Evolutionary conservation across 2,888 invertebrate species (phyloP), one percentile per base, ranked within the genome.

Genomic region (Cheiracanthium punctorium): DNA sequence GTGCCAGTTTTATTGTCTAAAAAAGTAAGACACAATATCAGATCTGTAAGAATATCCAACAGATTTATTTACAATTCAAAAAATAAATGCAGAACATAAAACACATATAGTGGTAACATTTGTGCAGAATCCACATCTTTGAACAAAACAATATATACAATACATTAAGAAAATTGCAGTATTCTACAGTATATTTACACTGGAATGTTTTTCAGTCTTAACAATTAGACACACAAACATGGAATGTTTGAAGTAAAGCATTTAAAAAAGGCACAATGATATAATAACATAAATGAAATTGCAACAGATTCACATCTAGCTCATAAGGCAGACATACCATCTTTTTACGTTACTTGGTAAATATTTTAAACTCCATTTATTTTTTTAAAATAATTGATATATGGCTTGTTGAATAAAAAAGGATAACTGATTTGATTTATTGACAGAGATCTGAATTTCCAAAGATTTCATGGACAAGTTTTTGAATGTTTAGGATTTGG

Each of bases 51-150:
- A 71, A 75, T 67, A 74, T 69, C 32, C 72, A 84, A 84, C 84
- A 79, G 79, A 67, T 84, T 84, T 84, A 84, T 84, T 84, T 84
- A 84, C 84, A 84, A 4, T 28, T 79, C 72, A 65, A 82, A 84
- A 84, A 79, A 84, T 74, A 79, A 79, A 84, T 69, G 73, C 72
- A 72, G 43, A 65, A 80, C 70, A 82, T 32, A 82, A 82, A 76
- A 70, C 30, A 72, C 76, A 73, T 24, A 72, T 70, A 73, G 33
- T n/a, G 67, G 37, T 73, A 69, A 69, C 29, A 74, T 79, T 73
- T 74, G 77, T 65, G 72, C 58, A 41, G 41, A 71, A 79, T 64
- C 73, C 43, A 58, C 48, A 70, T 69, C n/a, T 32, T 79, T 48
- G 29, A 76, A 77, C 71, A 73, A 33, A 82, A 69, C 32, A 17